Base-by-base conservation (phyloP, 2,888 invertebrate species). In the Tyria jacobaeae region DNA sequence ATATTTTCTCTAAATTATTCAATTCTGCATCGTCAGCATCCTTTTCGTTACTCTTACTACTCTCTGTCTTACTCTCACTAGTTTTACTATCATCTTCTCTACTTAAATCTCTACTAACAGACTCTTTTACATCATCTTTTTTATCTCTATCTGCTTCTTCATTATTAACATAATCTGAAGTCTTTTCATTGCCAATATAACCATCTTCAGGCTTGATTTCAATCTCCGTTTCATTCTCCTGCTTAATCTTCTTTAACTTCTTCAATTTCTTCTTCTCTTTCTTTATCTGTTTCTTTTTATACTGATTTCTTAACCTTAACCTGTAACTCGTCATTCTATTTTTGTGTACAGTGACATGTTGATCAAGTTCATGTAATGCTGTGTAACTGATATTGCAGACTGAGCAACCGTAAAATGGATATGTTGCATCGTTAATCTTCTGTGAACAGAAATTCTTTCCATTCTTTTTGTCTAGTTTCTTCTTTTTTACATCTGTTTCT, bases 201-300 rank as follows among this genome's bases (percentile, higher is more conserved):
- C 92, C 92, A 0, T 92, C 92, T 75, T 92, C 92, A 0, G 92
- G 92, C 65, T 92, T 92, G 0, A 92, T 91, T 60, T 93, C 93
- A 1, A 90, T 44, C 0, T 86, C 86, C 0, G 69, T 7, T 0
- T 80, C 77, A 0, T 75, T 78, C 21, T 78, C 76, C 37, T 82
- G 76, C 44, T 87, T 88, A 0, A 83, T 68, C 60, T 81, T 81
- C 0, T 71, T 66, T 9, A 82, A 49, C 47, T 89, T 90, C 56
- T 89, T 88, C 21, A 80, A 61, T 35, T 82, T 85, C 37, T 86
- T 90, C 66, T 84, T 80, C 59, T 89, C 87, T 35, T 89, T 92
- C 48, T 86, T 89, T 2, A 89, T 65, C 31, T 84, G 81, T 64
- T 89, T 90, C 55, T 86, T 83, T 60, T 85, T 90, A 4, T 85